Evolutionary conservation across 2,888 invertebrate genomes (phyloP), one percentile per base, ranked within the genome.

Genomic region (Gerris lacustris): DNA sequence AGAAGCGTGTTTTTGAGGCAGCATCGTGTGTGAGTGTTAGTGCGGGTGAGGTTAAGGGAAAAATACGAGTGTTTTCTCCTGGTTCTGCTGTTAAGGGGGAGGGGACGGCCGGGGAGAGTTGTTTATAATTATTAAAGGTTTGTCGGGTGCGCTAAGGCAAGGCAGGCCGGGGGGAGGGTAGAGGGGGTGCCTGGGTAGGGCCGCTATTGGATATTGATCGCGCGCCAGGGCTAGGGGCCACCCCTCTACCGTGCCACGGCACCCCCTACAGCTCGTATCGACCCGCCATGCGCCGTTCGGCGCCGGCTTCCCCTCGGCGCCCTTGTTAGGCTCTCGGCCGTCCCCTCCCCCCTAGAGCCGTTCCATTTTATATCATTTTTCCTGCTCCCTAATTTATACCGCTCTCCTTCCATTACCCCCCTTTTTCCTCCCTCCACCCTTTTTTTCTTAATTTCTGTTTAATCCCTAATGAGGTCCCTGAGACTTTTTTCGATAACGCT

Each of bases 171-270:
- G 17, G 2, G 2, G 67, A 5, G 63, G 70, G 15, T 44, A 6
- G 45, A 7, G 44, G 18, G 31, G 63, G 45, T 45, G 44, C 55
- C 18, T 15, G 67, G 17, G 11, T 9, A 7, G n/a, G 17, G 11
- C n/a, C 44, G n/a, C 15, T 67, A 70, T 70, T 67, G 70, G 70
- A 47, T 70, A 70, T 70, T 64, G 70, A 70, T 63, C 70, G 70
- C 44, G 11, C 11, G 5, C 70, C 70, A 44, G 11, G 66, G 15
- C 17, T 9, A 18, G 66, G 17, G 17, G 44, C 70, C 45, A 55
- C 62, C 47, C 31, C 43, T 18, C 6, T 45, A 31, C 66, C 55
- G 43, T 63, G 66, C 64, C 66, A 47, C 47, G 70, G 62, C 70
- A 9, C 18, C 66, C 66, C 9, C 18, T 9, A 9, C 66, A 15